Base-by-base conservation (phyloP, 2,113 vertebrate genomes). In the Halichoeres trimaculatus region DNA sequence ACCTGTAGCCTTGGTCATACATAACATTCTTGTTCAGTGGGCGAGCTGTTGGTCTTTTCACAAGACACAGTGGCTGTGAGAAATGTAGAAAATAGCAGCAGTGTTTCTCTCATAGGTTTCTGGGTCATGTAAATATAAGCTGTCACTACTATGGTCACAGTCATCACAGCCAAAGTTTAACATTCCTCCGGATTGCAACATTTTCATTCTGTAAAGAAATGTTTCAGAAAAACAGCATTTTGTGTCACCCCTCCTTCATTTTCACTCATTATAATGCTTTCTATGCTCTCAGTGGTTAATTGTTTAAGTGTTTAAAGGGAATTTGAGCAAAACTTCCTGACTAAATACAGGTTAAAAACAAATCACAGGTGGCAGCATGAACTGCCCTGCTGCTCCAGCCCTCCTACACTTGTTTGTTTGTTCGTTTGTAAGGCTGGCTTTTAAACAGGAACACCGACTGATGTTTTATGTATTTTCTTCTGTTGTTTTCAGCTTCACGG, bases 401-500 rank as follows among this genome's bases (percentile, higher is more conserved):
- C 23, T 48, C 36, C 5, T 20, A 20, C 36, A 35, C 34, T 48
- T 54, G 19, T 52, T 62, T 26, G 6, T 52, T 11, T 11, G 22
- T 4, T 62, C 22, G 6, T 52, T 11, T 11, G 22, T 4, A 26
- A 22, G 1, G 1, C 12, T 50, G 35, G 22, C 30, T 61, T 70
- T 54, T 54, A 51, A 56, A 54, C n/a, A 43, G 20, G 16, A 70
- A 19, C 22, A 48, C 50, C 35, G 45, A 56, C 19, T 40, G 2
- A 45, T 53, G 36, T 52, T 40, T 59, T 16, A 16, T 59, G 10
- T 9, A 19, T 59, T 52, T 10, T 62, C 1, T 35, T 71, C 66
- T 83, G 19, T 22, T 58, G 13, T 70, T 13, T 22, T 6, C 77
- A 93, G 94, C 85, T 93, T 23, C 91, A 81, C 4, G 89, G 87